These are phyloP conservation scores for Drosophila prosaltans DNA, from an alignment of 1,140 invertebrate species.

Conservation along the genomic window DNA sequence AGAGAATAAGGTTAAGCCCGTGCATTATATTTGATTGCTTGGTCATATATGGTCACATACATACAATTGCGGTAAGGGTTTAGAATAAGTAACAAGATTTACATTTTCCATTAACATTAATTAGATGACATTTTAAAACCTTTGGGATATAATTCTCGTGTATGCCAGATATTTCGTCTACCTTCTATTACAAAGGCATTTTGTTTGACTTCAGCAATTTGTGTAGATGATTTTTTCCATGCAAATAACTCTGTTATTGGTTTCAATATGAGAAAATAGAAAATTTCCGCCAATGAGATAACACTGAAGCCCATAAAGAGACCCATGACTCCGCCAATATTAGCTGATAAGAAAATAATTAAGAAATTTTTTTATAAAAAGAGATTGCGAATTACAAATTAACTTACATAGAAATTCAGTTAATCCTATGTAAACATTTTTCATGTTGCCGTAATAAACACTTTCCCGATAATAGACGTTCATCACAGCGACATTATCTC, in stretches of 20 bases:
- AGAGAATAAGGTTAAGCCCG: neutral
- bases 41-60: no score
- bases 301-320: conserved; percentile 92
- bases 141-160: conserved; percentile 61
- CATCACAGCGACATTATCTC: conserved; percentile 87
- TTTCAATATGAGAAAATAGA: conserved; percentile 88
- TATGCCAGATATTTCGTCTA: conserved; percentile 43
- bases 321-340: conserved; percentile 90
- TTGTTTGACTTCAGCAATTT: conserved; percentile 1
- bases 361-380: neutral
- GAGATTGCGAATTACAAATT: neutral
- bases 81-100: neutral
- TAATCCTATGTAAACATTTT: conserved; percentile 89
- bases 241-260: conserved; percentile 61
- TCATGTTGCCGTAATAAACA: conserved; percentile 87
- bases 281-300: conserved; percentile 89
- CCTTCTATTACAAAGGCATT: conserved; percentile 15
- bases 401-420: conserved; percentile 89
- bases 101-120: neutral
- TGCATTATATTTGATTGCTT: neutral
- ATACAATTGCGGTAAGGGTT: neutral
- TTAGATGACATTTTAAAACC: conserved; percentile 17
- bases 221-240: conserved; percentile 37
- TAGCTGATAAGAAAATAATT: conserved; percentile 85
- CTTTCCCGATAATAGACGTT: conserved; percentile 89